phyloP scores from a whole-genome alignment of 2,113 vertebrate genomes.

The Enhydra lutris region DNA sequence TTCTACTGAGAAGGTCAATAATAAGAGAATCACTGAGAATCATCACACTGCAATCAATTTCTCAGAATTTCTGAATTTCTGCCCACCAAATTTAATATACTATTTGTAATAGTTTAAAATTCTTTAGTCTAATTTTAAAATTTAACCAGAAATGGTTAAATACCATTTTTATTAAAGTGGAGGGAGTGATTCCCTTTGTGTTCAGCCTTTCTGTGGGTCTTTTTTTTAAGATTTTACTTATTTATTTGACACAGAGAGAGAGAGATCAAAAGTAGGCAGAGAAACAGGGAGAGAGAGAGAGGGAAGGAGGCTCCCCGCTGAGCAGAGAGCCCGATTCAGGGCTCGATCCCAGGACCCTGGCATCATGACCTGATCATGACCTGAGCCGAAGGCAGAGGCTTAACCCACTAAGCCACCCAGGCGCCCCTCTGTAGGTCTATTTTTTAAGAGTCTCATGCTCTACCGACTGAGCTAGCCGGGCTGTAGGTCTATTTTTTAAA shows the following conservation, averaged over 20 bases:
- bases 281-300: too few relatives aligned
- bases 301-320: too few relatives aligned
- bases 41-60: not conserved
- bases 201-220: not conserved
- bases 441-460: conserved; percentile 82
- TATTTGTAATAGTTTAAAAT: conserved; percentile 14
- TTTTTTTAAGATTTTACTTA: not conserved
- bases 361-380: too few relatives aligned
- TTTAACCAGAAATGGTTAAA: not conserved
- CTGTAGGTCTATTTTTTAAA: conserved; percentile 10
- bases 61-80: not conserved
- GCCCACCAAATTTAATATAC: not conserved
- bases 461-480: conserved; percentile 80
- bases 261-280: too few relatives aligned
- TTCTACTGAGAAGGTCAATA: not conserved
- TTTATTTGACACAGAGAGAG: too few relatives aligned
- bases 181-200: not conserved
- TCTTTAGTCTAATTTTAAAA: not conserved
- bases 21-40: not conserved
- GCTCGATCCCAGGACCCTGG: too few relatives aligned
- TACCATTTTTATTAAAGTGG: not conserved
- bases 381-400: too few relatives aligned
- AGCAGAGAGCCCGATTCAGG: too few relatives aligned
- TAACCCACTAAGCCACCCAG: too few relatives aligned
- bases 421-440: not conserved